Evolutionary conservation across 30 jellyfish, hydroid and myxozoan genomes (phyloP).

Genomic region (Hydractinia echinata): DNA sequence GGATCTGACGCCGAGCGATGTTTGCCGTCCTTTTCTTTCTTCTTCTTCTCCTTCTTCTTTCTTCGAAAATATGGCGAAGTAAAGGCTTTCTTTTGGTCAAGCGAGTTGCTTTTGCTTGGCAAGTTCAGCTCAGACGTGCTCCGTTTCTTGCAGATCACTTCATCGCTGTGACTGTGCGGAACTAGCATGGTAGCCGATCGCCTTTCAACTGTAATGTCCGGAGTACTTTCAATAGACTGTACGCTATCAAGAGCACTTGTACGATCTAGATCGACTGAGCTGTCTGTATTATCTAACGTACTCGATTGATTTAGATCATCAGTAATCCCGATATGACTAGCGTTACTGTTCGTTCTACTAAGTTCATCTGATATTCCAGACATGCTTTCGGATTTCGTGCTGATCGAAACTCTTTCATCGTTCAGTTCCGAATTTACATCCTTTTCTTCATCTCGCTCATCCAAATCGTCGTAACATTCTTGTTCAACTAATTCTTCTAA

Average conservation of each 20-base stretch:
- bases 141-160: constrained; percentile 6
- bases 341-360: no score
- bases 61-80: constrained; percentile 24
- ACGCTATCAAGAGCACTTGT: neutral
- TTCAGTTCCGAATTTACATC: no score
- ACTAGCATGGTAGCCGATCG: neutral
- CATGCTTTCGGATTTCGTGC: no score
- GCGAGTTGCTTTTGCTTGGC: neutral
- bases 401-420: no score
- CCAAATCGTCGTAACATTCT: no score
- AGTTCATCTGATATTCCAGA: no score
- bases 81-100: neutral
- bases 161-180: constrained; percentile 37
- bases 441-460: no score
- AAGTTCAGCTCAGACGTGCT: neutral
- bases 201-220: neutral
- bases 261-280: neutral
- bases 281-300: neutral
- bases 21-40: neutral
- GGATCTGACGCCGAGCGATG: neutral
- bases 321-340: no score
- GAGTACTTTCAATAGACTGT: neutral
- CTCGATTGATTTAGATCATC: neutral
- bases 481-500: no score
- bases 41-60: constrained; percentile 25